Evolutionary conservation across 2,113 vertebrate species (phyloP).

Genomic region (Gymnarchus niloticus): DNA sequence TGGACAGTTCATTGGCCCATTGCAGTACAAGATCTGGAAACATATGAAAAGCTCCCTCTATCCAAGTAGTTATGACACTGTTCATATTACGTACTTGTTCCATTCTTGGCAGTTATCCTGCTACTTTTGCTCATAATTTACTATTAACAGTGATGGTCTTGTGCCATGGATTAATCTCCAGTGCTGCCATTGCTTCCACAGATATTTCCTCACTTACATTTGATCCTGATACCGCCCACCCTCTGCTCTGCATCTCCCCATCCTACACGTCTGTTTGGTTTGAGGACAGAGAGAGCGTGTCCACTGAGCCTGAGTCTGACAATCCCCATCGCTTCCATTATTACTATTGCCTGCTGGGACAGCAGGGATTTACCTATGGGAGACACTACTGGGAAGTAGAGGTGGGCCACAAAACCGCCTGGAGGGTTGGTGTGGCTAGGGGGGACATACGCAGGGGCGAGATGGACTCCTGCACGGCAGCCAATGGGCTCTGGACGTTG

Average conservation of each 20-base stretch:
- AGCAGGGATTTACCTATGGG: slow-evolving; percentile 53
- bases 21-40: slow-evolving; percentile 69
- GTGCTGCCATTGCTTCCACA: slow-evolving; percentile 27
- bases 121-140: background rate
- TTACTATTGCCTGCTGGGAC: slow-evolving; percentile 56
- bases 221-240: slow-evolving; percentile 63
- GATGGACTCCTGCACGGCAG: slow-evolving; percentile 48
- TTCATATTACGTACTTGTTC: background rate
- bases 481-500: slow-evolving; percentile 61
- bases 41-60: slow-evolving; percentile 66
- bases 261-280: slow-evolving; percentile 50
- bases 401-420: slow-evolving; percentile 57
- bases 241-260: slow-evolving; percentile 49
- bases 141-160: background rate
- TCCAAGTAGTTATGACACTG: slow-evolving; percentile 50
- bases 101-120: background rate
- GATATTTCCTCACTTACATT: slow-evolving; percentile 58
- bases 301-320: slow-evolving; percentile 9
- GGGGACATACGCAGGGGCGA: slow-evolving; percentile 58
- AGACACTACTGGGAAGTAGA: slow-evolving; percentile 69
- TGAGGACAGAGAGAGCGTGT: slow-evolving; percentile 38
- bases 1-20: slow-evolving; percentile 60
- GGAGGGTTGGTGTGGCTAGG: slow-evolving; percentile 60
- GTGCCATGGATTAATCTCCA: background rate
- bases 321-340: slow-evolving; percentile 56